phyloP scores from a whole-genome alignment of 2,888 invertebrate species.

The Brachyopa scutellaris region DNA sequence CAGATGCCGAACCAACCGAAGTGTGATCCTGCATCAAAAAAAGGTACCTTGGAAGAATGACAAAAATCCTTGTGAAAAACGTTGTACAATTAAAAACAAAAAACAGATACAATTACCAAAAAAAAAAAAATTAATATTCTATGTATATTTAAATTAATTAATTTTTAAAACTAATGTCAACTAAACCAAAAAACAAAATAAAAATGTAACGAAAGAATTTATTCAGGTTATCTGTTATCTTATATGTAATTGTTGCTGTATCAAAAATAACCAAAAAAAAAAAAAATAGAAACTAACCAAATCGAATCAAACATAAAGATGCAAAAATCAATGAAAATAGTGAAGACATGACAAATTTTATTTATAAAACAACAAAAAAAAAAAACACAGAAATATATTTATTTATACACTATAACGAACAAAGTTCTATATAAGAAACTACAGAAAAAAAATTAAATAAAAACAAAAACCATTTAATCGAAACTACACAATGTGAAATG shows the following conservation, averaged over 20 bases:
- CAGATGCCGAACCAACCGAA: slow-evolving; percentile 78
- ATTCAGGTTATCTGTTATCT: slow-evolving; percentile 44
- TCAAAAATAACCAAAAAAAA: slow-evolving; percentile 44
- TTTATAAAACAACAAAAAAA: slow-evolving; percentile 39
- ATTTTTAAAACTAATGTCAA: slow-evolving; percentile 36
- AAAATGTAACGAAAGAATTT: slow-evolving; percentile 64
- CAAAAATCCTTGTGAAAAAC: neutral
- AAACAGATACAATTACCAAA: slow-evolving; percentile 56
- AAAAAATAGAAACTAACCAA: slow-evolving; percentile 5
- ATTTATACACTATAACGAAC: slow-evolving; percentile 54
- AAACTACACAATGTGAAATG: too few species aligned
- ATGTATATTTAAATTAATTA: slow-evolving; percentile 27
- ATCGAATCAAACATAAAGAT: slow-evolving; percentile 51
- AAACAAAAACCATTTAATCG: too few species aligned
- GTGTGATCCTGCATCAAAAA: slow-evolving; percentile 75
- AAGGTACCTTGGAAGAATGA: slow-evolving; percentile 37
- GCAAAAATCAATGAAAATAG: slow-evolving; percentile 44
- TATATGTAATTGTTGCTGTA: slow-evolving; percentile 56
- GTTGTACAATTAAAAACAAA: slow-evolving; percentile 36
- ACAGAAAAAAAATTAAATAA: neutral
- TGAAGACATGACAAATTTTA: slow-evolving; percentile 68
- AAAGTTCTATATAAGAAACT: slow-evolving; percentile 29
- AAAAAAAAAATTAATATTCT: slow-evolving; percentile 14
- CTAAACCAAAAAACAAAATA: slow-evolving; percentile 62
- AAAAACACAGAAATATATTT: slow-evolving; percentile 36